Evolutionary conservation across 2,888 invertebrate species (phyloP).

Genomic region (Corbicula japonica): DNA sequence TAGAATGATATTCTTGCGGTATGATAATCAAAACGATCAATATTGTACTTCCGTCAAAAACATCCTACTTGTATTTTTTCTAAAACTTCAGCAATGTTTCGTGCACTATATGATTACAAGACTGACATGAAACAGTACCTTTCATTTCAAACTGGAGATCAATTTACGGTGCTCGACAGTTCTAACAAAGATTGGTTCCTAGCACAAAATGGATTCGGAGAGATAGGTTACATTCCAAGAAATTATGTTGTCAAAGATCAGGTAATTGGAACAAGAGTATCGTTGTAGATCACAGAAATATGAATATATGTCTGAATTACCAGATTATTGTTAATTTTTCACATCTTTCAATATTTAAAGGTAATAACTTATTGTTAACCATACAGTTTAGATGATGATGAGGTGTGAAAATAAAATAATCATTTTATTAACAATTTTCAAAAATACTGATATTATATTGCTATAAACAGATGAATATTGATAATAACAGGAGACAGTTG

Average conservation of each 20-base stretch:
- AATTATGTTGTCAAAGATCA: slow-evolving; percentile 75
- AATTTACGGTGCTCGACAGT: slow-evolving; percentile 76
- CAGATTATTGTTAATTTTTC: neutral
- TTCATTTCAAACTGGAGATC: slow-evolving; percentile 76
- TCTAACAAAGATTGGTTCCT: slow-evolving; percentile 76
- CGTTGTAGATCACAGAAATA: neutral
- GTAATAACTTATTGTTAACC: neutral
- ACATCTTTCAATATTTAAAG: neutral
- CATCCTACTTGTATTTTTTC: too few relatives aligned
- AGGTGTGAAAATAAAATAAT: too few relatives aligned
- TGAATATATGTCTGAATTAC: neutral
- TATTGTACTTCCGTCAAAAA: too few relatives aligned
- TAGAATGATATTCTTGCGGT: too few relatives aligned
- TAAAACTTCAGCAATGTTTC: slow-evolving; percentile 76
- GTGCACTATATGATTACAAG: slow-evolving; percentile 79
- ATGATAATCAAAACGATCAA: too few relatives aligned
- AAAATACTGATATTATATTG: too few relatives aligned
- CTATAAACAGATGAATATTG: too few relatives aligned
- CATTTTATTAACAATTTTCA: too few relatives aligned
- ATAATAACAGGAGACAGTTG: too few relatives aligned
- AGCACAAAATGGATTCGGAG: slow-evolving; percentile 81
- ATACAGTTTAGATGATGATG: too few relatives aligned
- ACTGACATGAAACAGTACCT: slow-evolving; percentile 72
- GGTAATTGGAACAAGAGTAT: slow-evolving; percentile 41
- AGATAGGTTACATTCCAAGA: slow-evolving; percentile 79